Conservation (phyloP, 2,797 vertebrate species). For the Chanos chanos region DNA sequence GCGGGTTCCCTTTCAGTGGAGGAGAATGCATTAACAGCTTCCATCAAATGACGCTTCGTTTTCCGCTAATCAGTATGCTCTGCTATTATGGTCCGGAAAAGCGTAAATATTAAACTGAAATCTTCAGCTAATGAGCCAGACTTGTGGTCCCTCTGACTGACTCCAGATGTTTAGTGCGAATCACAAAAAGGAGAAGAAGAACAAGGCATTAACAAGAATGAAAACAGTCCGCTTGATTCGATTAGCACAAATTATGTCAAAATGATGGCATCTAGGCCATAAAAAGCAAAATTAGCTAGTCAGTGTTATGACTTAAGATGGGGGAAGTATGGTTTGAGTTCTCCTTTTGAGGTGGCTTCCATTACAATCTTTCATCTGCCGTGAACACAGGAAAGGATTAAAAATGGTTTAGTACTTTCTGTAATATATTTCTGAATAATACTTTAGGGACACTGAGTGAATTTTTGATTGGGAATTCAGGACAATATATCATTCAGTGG, state of each 20-base stretch:
- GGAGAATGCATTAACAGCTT: conserved; percentile 24
- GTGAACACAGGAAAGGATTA: neutral
- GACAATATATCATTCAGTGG: too few species aligned
- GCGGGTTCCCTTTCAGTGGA: too few species aligned
- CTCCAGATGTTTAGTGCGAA: conserved; percentile 55
- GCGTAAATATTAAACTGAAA: conserved; percentile 46
- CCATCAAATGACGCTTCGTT: conserved; percentile 35
- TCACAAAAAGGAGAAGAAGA: conserved; percentile 24
- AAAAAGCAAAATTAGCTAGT: conserved; percentile 59
- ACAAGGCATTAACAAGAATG: conserved; percentile 42
- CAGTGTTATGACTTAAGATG: conserved; percentile 54
- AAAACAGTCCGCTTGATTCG: conserved; percentile 47
- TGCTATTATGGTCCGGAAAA: conserved; percentile 42
- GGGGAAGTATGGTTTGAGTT: conserved; percentile 36
- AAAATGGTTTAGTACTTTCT: neutral
- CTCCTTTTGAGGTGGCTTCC: neutral
- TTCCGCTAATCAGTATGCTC: conserved; percentile 47
- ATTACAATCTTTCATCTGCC: neutral
- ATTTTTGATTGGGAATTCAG: too few species aligned
- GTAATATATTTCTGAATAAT: neutral
- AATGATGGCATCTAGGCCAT: conserved; percentile 52
- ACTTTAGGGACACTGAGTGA: neutral
- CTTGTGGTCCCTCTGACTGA: conserved; percentile 37
- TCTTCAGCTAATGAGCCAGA: conserved; percentile 47
- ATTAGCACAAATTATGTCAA: conserved; percentile 53